Evolutionary conservation across 1,140 invertebrate genomes (phyloP), one percentile per base, ranked within the genome.

Genomic region (Triops cancriformis): DNA sequence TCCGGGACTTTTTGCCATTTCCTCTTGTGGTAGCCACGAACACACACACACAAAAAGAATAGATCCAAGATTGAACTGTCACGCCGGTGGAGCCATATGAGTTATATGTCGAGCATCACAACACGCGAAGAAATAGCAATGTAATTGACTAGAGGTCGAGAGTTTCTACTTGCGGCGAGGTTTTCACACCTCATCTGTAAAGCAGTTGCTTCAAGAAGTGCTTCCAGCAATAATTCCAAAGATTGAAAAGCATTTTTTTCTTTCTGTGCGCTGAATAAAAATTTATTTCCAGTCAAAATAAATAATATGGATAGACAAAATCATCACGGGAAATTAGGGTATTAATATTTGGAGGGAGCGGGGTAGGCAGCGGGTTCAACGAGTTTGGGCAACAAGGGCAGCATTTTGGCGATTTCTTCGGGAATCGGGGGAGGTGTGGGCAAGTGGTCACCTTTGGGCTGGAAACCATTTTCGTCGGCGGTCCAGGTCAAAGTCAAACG

Each of bases 381-480:
- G 72, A 73, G 51, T 41, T 77, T 77, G 23, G 76, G 51, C 26
- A 78, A 45, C 72, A 42, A 37, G 73, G 77, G 51, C n/a, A 78
- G 77, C 11, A 78, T 72, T 7, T 42, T 6, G 37, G 73, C 77
- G 72, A 78, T 73, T 42, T 78, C 31, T 1, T 43, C n/a, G 23
- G 81, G 80, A 11, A 76, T 72, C 0, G 77, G 75, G n/a, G 79
- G 81, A 27, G 77, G 74, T 1, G 37, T 80, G 6, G 81, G 82
- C 76, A 83, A 72, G 77, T 82, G 81, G 73, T 82, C 81, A 77
- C 81, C 82, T n/a, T 37, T 45, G 9, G 83, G 78, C 26, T 73
- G 78, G 77, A 82, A 83, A 74, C 82, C 82, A 27, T 82, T 80
- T 75, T 82, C 76, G 73, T 82, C 82, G 11, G 82, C 82, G 4